Evolutionary conservation across 1,140 invertebrate genomes (phyloP), one percentile per base, ranked within the genome.

Genomic region (Dreissena rostriformis): DNA sequence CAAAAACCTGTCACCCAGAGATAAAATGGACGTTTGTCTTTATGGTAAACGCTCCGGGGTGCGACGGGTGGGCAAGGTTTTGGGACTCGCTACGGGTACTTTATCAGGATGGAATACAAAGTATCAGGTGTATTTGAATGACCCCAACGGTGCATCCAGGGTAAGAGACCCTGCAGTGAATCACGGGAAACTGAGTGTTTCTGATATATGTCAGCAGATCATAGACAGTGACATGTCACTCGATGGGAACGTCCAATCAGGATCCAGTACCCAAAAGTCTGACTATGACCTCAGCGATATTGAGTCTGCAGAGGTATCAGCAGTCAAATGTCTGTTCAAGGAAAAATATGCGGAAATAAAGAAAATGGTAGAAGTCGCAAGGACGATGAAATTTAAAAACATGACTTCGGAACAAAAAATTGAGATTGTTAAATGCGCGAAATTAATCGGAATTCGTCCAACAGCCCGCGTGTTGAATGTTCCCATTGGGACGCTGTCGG

Each of bases 81-180:
- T 83, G 22, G 81, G 74, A 52, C 57, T 83, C 7, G 81, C 81
- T 29, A 83, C 81, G 0, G 81, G 81, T 66, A 83, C 81, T 19
- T 61, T 83, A n/a, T 83, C 81, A 39, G 81, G 81, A 39, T 83
- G 81, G 81, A 83, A 70, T 29, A 76, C 81, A 49, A 83, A 83
- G 61, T 83, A 70, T 26, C 81, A 61, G 17, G 57, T 61, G 57
- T 61, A 5, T 24, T 24, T 61, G 22, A 39, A 39, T 39, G 39
- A 39, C 39, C 39, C 39, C 39, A 39, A 39, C 8, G 8, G 39
- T 39, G 39, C 39, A 39, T 5, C 39, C 2, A 39, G 39, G 39
- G 39, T 39, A 39, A 39, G 39, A 8, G 17, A 19, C 22, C 57
- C 57, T n/a, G 57, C 57, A 11, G 22, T 19, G 6, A 49, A 17